Percentiles rank a stretch among this genome's conserved stretches.
These are phyloP conservation scores for Dysidea cf. avara DNA, from an alignment of 37 sponge, comb jelly and placozoan species.

Conservation along the genomic window DNA sequence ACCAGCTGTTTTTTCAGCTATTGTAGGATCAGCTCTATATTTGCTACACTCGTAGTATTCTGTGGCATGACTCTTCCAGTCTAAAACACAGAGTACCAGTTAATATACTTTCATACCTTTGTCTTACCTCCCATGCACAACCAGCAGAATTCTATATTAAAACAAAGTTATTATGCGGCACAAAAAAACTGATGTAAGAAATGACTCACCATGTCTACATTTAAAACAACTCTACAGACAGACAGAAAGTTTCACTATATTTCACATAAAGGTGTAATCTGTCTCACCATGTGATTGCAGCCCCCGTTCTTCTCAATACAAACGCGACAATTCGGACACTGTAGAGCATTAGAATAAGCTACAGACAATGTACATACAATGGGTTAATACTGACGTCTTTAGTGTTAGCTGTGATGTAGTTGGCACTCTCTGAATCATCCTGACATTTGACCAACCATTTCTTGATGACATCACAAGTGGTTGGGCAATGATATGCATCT, in stretches of 20 bases:
- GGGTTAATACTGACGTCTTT: slow-evolving; percentile 68
- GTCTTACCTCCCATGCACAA: slow-evolving; percentile 75
- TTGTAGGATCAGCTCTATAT: slow-evolving; percentile 55
- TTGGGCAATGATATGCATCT: slow-evolving; percentile 69
- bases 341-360: not conserved
- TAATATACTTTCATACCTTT: no score
- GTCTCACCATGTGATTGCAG: slow-evolving; percentile 93
- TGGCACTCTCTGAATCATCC: slow-evolving; percentile 86
- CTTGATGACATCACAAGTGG: slow-evolving; percentile 61
- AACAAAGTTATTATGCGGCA: not conserved
- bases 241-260: not conserved
- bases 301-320: slow-evolving; percentile 94
- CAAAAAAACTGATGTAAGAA: not conserved
- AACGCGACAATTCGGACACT: slow-evolving; percentile 88
- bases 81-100: slow-evolving; percentile 5
- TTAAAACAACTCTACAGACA: slow-evolving; percentile 34
- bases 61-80: slow-evolving; percentile 69
- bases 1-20: not conserved
- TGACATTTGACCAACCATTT: slow-evolving; percentile 73
- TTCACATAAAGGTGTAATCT: not conserved
- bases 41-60: slow-evolving; percentile 89
- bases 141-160: slow-evolving; percentile 78
- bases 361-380: not conserved
- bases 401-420: slow-evolving; percentile 87
- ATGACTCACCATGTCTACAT: slow-evolving; percentile 52